Conservation (phyloP, 2,113 vertebrate species). For the Anser cygnoides region DNA sequence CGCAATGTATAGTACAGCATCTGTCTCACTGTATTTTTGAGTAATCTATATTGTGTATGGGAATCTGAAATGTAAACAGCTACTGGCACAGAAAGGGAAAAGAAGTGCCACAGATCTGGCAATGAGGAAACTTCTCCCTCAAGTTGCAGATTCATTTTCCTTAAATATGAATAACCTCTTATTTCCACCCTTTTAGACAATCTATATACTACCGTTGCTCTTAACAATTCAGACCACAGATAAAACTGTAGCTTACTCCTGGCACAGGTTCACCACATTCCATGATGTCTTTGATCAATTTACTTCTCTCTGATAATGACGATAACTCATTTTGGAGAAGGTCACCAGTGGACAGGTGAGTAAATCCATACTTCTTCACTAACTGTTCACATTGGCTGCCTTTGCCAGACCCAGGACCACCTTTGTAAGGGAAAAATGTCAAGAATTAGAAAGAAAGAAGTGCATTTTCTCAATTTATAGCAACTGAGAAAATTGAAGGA, state of each 20-base stretch:
- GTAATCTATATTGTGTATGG: not conserved
- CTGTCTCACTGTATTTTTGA: not conserved
- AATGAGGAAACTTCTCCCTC: not conserved
- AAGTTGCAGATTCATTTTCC: not conserved
- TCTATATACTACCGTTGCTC: not conserved
- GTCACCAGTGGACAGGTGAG: conserved; percentile 76
- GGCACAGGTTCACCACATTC: conserved; percentile 85
- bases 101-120: not conserved
- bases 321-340: conserved; percentile 84
- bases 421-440: conserved; percentile 65
- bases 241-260: conserved; percentile 75
- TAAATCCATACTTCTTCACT: conserved; percentile 85
- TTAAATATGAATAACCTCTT: not conserved
- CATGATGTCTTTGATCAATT: conserved; percentile 81
- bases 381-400: conserved; percentile 86
- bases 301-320: conserved; percentile 83
- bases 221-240: not conserved
- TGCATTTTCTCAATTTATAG: not conserved
- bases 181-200: not conserved
- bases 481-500: not conserved
- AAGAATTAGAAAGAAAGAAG: conserved; percentile 19
- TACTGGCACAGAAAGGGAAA: not conserved
- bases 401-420: conserved; percentile 93
- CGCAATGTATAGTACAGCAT: not conserved
- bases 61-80: not conserved